Percentiles rank a stretch among this genome's conserved stretches.
Evolutionary conservation across 1,140 invertebrate genomes (phyloP).

Genomic region (Phymorhynchus buccinoides): DNA sequence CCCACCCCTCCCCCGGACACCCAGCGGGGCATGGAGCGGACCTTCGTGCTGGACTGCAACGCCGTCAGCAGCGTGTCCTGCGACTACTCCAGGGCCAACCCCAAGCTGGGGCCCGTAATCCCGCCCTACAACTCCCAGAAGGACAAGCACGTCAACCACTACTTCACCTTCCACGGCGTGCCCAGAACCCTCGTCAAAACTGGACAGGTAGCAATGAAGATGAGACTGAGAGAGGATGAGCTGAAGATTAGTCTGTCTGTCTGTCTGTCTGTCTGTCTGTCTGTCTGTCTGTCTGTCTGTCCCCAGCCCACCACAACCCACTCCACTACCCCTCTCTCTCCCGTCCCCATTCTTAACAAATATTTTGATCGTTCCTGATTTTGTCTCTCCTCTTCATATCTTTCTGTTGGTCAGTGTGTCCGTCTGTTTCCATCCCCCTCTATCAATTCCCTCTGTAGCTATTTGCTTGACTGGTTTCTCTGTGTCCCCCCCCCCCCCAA

Average conservation of each 20-base stretch:
- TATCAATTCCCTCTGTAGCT: too few relatives aligned
- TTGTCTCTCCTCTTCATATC: too few relatives aligned
- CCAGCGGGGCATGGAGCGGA: slow-evolving; percentile 63
- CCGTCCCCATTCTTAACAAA: too few relatives aligned
- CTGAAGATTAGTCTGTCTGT: neutral
- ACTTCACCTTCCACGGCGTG: slow-evolving; percentile 70
- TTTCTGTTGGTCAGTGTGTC: too few relatives aligned
- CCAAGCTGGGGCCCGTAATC: slow-evolving; percentile 72
- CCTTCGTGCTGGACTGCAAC: slow-evolving; percentile 71
- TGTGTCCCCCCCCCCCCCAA: too few relatives aligned
- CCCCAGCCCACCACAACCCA: neutral
- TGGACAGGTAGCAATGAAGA: slow-evolving; percentile 60
- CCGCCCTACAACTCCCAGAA: slow-evolving; percentile 73
- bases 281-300: neutral
- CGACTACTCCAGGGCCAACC: slow-evolving; percentile 72
- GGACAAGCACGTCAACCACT: slow-evolving; percentile 65
- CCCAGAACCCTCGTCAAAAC: slow-evolving; percentile 65
- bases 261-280: neutral
- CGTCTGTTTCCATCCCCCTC: too few relatives aligned
- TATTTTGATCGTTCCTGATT: too few relatives aligned
- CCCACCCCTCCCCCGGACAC: slow-evolving; percentile 66
- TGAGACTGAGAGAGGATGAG: neutral
- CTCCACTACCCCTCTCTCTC: too few relatives aligned
- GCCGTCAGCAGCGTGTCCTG: slow-evolving; percentile 68
- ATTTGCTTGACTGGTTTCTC: too few relatives aligned